Evolutionary conservation across 2,113 vertebrate species (phyloP), one percentile per base, ranked within the genome.

Genomic region (Rhinopomastus cyanomelas): DNA sequence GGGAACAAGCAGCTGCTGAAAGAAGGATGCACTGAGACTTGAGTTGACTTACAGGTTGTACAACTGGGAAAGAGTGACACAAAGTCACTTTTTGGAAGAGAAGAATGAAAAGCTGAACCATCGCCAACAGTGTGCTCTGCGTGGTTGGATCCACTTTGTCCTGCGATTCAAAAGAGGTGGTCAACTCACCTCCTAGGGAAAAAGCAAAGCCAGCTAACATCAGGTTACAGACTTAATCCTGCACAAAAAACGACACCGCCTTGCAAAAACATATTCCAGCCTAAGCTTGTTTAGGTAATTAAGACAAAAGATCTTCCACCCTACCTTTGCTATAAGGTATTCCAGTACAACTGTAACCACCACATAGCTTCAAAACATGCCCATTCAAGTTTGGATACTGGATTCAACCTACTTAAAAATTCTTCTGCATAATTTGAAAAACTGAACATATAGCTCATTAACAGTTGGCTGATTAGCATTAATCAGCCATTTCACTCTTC

Each of bases 281-380:
- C 96, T 81, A 91, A 87, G 90, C 96, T 92, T 95, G 96, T 88
- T 96, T 85, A 60, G 39, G 66, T 69, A 92, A 94, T 89, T 78
- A 81, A 86, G 81, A 75, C 86, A 85, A 82, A 90, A 85, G 60
- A 84, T 88, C 85, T 94, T 94, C 85, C 80, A 80, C 61, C 90
- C 85, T 92, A 57, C 72, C 81, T 85, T 89, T 88, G 49, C 88
- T 71, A 80, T 42, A 92, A 95, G 55, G 88, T 86, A 96, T 94
- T 85, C 60, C 36, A 68, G 73, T 37, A 90, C 71, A 92, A 78
- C 75, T 49, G 68, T 73, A 88, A 81, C 71, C 27, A 37, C 69
- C 76, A 62, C 68, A 76, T 85, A 73, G 57, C 73, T 80, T 90
- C 81, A 81, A 94, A 94, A 94, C 95, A 96, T 93, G 97, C 69